These are phyloP conservation scores for Pristionchus japonicus DNA, from an alignment of 2,888 invertebrate species.

Conservation along the genomic window DNA sequence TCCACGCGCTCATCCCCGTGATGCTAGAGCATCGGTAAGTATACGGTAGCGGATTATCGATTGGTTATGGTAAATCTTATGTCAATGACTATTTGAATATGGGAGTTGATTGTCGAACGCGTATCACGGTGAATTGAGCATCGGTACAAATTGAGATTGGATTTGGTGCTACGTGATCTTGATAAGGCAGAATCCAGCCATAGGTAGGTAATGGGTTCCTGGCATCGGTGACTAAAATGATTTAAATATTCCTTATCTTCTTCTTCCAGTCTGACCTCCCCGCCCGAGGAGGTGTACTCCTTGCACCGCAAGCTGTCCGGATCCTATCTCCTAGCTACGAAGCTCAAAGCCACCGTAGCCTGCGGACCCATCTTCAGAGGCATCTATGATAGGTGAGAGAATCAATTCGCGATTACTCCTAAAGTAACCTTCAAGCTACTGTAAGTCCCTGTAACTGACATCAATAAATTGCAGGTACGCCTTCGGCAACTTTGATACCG, in stretches of 20 bases:
- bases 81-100: too few species aligned
- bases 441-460: too few species aligned
- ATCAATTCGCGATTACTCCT: not conserved
- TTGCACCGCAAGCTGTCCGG: conserved; percentile 96
- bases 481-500: conserved; percentile 40
- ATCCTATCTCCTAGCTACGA: conserved; percentile 71
- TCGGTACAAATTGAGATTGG: too few species aligned
- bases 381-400: conserved; percentile 65
- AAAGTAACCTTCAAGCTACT: not conserved
- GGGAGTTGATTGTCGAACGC: too few species aligned
- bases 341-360: conserved; percentile 71
- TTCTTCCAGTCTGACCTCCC: conserved; percentile 87
- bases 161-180: too few species aligned
- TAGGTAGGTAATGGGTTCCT: too few species aligned
- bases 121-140: too few species aligned
- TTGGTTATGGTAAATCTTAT: too few species aligned
- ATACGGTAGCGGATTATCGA: too few species aligned
- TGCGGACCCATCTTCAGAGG: conserved; percentile 71
- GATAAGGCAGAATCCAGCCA: too few species aligned
- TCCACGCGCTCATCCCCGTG: conserved; percentile 90
- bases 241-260: too few species aligned
- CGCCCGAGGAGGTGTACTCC: conserved; percentile 98
- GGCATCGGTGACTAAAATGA: too few species aligned
- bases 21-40: conserved; percentile 86
- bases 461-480: conserved; percentile 31